phyloP scores from a whole-genome alignment of 2,797 vertebrate species.

The Cetoscarus ocellatus region DNA sequence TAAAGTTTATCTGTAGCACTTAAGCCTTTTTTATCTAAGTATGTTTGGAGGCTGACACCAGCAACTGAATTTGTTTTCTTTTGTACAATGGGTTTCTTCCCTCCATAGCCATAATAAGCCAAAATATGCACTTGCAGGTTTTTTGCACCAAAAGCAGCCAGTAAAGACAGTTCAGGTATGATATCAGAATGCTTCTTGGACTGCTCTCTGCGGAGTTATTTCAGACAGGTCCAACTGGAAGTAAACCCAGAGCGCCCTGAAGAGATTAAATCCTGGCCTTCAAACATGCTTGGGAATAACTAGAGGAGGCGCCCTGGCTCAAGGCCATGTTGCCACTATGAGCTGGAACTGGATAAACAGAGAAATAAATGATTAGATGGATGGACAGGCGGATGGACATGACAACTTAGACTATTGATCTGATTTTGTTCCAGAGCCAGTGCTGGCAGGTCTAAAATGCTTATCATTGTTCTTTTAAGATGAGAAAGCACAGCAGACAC shows the following conservation, averaged over 20 bases:
- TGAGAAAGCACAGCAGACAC: constrained; percentile 19
- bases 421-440: constrained; percentile 39
- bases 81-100: too few species aligned
- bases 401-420: background rate
- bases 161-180: background rate
- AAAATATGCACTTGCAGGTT: too few species aligned
- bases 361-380: constrained; percentile 11
- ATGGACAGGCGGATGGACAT: constrained; percentile 15
- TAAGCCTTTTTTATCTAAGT: too few species aligned
- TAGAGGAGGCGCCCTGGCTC: constrained; percentile 12
- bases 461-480: constrained; percentile 31
- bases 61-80: too few species aligned
- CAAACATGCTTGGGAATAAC: constrained; percentile 26
- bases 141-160: constrained; percentile 6
- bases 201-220: constrained; percentile 8
- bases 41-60: too few species aligned
- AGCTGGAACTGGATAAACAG: constrained; percentile 14
- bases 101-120: background rate
- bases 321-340: constrained; percentile 21
- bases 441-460: constrained; percentile 39
- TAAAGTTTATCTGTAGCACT: too few species aligned
- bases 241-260: constrained; percentile 1
- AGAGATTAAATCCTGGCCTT: constrained; percentile 27
- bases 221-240: constrained; percentile 14
- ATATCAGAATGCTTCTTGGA: constrained; percentile 7